Percentiles rank a stretch among this genome's conserved stretches.
These are phyloP conservation scores for Daboia siamensis DNA, from an alignment of 2,113 vertebrate genomes.

Conservation along the genomic window DNA sequence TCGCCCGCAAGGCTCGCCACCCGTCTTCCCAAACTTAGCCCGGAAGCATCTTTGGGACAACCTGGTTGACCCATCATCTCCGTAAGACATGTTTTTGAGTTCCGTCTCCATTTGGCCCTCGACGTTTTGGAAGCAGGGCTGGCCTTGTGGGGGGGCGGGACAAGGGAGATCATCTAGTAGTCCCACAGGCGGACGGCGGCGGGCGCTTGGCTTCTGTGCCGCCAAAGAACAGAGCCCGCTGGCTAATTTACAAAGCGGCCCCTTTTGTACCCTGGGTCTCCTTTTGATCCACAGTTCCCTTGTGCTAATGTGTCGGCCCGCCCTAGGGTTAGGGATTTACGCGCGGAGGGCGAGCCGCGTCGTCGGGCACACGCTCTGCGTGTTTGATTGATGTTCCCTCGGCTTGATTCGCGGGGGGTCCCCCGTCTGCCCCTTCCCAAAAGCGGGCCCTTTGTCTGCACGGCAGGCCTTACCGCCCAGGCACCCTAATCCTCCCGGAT, in stretches of 20 bases:
- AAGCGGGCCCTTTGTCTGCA: constrained; percentile 84
- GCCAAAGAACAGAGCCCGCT: constrained; percentile 50
- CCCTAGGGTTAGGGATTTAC: constrained; percentile 89
- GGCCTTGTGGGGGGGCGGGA: background rate
- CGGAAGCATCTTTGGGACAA: too few relatives aligned
- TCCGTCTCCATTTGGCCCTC: background rate
- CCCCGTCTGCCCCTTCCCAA: constrained; percentile 77
- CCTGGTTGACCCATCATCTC: too few relatives aligned
- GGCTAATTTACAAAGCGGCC: constrained; percentile 82
- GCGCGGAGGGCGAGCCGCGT: constrained; percentile 60
- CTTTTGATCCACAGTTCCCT: constrained; percentile 87
- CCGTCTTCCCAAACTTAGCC: background rate
- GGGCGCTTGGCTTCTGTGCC: constrained; percentile 70
- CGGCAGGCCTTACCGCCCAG: constrained; percentile 82
- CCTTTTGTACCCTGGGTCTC: constrained; percentile 75
- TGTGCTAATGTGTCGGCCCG: constrained; percentile 90
- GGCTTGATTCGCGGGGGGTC: constrained; percentile 73
- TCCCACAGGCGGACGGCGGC: constrained; percentile 55
- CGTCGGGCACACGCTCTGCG: constrained; percentile 71
- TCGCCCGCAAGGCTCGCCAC: background rate
- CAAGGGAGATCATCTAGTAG: constrained; percentile 32
- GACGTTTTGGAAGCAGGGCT: background rate
- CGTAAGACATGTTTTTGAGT: too few relatives aligned
- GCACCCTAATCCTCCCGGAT: constrained; percentile 82
- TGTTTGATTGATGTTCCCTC: constrained; percentile 96